These are phyloP conservation scores for Falco biarmicus DNA, from an alignment of 2,797 vertebrate genomes.

Conservation along the genomic window DNA sequence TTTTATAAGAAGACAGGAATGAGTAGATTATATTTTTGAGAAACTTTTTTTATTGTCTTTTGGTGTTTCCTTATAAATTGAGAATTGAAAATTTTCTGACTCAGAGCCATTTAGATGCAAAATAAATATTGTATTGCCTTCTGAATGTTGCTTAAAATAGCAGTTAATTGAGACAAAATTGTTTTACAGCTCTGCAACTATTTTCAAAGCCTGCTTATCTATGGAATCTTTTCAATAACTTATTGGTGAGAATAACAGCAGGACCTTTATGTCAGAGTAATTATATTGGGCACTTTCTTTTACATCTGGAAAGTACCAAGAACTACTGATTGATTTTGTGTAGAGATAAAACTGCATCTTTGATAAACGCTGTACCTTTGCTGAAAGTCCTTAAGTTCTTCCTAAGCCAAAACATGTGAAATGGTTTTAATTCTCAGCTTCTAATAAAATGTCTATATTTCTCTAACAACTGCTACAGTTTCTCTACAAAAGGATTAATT, in stretches of 20 bases:
- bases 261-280: not conserved
- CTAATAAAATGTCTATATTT: not conserved
- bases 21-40: not conserved
- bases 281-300: not conserved
- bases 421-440: not conserved
- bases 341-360: not conserved
- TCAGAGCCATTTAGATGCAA: not conserved
- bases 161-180: not conserved
- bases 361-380: not conserved
- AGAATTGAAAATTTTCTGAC: not conserved
- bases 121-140: not conserved
- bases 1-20: constrained; percentile 23
- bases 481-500: not conserved
- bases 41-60: not conserved
- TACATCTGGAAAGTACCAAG: not conserved
- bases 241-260: not conserved
- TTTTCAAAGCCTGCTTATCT: not conserved
- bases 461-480: not conserved
- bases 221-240: not conserved
- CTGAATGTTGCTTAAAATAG: not conserved
- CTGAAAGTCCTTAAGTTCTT: not conserved
- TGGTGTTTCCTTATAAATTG: not conserved
- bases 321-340: not conserved
- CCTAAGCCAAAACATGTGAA: not conserved
- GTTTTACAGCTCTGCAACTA: not conserved